Evolutionary conservation across 2,888 invertebrate genomes (phyloP).

Genomic region (Callosobruchus maculatus): DNA sequence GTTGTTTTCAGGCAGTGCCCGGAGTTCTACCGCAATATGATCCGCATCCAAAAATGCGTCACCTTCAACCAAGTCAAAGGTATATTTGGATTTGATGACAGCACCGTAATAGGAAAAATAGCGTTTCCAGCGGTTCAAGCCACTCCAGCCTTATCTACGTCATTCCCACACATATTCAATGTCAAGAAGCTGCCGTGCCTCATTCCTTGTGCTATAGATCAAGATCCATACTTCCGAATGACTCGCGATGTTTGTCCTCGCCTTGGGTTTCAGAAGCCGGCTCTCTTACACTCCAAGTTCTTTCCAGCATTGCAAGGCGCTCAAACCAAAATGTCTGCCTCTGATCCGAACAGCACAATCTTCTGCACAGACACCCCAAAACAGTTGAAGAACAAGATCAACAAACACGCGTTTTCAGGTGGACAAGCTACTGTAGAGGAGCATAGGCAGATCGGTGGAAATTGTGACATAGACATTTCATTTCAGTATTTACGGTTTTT

Average conservation of each 20-base stretch:
- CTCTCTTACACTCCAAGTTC: slow-evolving; percentile 68
- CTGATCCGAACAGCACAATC: slow-evolving; percentile 89
- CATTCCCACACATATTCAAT: slow-evolving; percentile 89
- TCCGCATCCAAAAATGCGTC: slow-evolving; percentile 88
- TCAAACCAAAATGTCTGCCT: slow-evolving; percentile 97
- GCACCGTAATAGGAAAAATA: slow-evolving; percentile 95
- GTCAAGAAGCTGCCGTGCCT: slow-evolving; percentile 74
- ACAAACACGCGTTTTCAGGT: slow-evolving; percentile 97
- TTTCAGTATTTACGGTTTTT: slow-evolving; percentile 95
- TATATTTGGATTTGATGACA: slow-evolving; percentile 96
- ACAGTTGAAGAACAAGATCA: slow-evolving; percentile 93
- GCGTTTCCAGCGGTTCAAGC: slow-evolving; percentile 96
- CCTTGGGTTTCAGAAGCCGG: slow-evolving; percentile 84
- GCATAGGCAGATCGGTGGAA: slow-evolving; percentile 86
- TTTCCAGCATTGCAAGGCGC: slow-evolving; percentile 84
- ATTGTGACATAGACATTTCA: slow-evolving; percentile 93
- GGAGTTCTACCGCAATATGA: slow-evolving; percentile 90
- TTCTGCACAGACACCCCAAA: slow-evolving; percentile 94
- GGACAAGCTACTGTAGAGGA: slow-evolving; percentile 92
- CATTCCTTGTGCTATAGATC: slow-evolving; percentile 98
- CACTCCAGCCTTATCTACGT: slow-evolving; percentile 85
- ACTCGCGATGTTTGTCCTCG: slow-evolving; percentile 95
- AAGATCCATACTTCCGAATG: slow-evolving; percentile 99
- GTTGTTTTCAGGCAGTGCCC: slow-evolving; percentile 66
- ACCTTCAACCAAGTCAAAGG: slow-evolving; percentile 98